Evolutionary conservation across 2,888 invertebrate genomes (phyloP).

Genomic region (Limnephilus marmoratus): DNA sequence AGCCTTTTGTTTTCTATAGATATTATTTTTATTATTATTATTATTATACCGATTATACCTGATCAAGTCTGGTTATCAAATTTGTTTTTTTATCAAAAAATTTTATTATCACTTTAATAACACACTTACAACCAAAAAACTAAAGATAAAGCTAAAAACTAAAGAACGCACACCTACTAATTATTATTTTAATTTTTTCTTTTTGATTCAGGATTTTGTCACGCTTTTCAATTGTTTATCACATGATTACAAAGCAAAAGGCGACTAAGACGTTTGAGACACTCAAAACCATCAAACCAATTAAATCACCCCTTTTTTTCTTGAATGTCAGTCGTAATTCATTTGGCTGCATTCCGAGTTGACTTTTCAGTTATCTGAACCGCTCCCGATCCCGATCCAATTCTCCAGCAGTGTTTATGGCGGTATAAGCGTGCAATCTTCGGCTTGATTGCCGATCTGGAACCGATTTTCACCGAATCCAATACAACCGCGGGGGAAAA

Average conservation of each 20-base stretch:
- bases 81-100: no score
- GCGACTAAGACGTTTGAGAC: not conserved
- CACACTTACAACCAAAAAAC: no score
- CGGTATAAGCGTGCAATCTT: slow-evolving; percentile 43
- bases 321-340: not conserved
- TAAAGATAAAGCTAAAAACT: no score
- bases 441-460: slow-evolving; percentile 57
- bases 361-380: slow-evolving; percentile 42
- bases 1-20: no score
- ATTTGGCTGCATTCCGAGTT: slow-evolving; percentile 1
- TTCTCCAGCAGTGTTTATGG: slow-evolving; percentile 49
- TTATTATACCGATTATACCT: no score
- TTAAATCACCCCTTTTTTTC: not conserved
- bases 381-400: not conserved
- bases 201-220: not conserved
- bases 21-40: no score
- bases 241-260: not conserved
- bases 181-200: no score
- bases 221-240: not conserved
- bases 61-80: no score
- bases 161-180: no score
- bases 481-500: slow-evolving; percentile 44
- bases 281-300: not conserved
- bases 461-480: slow-evolving; percentile 54
- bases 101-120: no score